These are phyloP conservation scores for Pituophis catenifer DNA, from an alignment of 2,113 vertebrate species.

Conservation along the genomic window DNA sequence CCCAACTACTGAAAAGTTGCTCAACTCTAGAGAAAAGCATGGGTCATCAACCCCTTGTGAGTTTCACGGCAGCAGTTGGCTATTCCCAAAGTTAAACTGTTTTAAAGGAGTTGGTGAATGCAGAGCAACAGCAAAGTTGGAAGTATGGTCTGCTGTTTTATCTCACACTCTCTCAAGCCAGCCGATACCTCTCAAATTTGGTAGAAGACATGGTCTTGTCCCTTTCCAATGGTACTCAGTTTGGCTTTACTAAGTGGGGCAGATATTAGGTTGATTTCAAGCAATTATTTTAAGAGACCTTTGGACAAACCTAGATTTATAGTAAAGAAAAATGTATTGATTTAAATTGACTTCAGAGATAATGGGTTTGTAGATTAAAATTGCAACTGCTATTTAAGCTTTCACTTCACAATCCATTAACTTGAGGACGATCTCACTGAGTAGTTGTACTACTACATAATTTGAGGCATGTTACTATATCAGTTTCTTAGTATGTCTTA, in stretches of 20 bases:
- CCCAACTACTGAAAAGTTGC: background rate
- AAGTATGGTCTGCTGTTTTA: background rate
- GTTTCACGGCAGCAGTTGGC: background rate
- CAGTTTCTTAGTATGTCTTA: background rate
- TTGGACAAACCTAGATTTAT: background rate
- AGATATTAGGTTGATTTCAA: background rate
- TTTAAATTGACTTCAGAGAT: constrained; percentile 2
- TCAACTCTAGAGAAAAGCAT: background rate
- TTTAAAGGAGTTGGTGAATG: background rate
- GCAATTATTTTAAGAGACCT: constrained; percentile 5
- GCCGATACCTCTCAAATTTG: background rate
- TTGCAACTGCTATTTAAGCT: background rate
- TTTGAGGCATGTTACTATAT: background rate
- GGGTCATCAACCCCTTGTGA: background rate
- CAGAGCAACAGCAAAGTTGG: background rate
- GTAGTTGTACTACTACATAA: background rate
- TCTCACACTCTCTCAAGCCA: background rate
- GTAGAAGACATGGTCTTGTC: background rate
- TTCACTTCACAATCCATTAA: background rate
- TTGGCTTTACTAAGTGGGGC: background rate
- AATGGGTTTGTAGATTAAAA: background rate
- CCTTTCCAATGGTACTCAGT: background rate
- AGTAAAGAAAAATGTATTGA: background rate
- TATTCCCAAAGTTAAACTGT: background rate
- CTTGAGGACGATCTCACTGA: background rate